Conservation (phyloP, 2,113 vertebrate species). For the Nymphicus hollandicus region DNA sequence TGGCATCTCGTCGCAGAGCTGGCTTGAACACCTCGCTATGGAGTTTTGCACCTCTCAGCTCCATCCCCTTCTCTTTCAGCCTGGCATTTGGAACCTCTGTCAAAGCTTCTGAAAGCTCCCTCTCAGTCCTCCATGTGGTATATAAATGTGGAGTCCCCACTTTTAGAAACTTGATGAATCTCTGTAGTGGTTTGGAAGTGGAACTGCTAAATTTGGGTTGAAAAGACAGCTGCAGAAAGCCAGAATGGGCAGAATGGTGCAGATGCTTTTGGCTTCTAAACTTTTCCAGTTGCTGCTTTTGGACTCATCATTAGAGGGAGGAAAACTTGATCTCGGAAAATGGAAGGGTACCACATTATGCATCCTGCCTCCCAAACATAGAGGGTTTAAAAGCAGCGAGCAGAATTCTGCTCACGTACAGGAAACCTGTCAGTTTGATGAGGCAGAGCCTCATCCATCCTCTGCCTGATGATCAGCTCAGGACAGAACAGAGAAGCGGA, state of each 20-base stretch:
- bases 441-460: neutral
- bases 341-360: neutral
- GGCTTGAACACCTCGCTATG: neutral
- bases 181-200: neutral
- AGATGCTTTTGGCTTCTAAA: conserved; percentile 14
- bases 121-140: fast-evolving
- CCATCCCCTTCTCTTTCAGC: neutral
- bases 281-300: conserved; percentile 1
- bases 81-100: neutral
- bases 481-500: neutral
- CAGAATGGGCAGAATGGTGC: neutral
- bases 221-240: conserved; percentile 22
- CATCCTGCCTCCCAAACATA: neutral
- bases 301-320: neutral
- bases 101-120: neutral
- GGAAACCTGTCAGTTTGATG: neutral
- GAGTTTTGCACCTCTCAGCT: neutral
- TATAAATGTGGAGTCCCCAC: neutral
- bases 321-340: neutral
- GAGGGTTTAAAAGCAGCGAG: neutral
- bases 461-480: neutral
- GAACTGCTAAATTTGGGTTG: neutral
- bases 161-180: neutral
- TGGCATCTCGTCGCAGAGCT: neutral
- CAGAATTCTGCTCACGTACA: neutral